Conservation (phyloP, 2,888 invertebrate species). For the Trimorus sp. region DNA sequence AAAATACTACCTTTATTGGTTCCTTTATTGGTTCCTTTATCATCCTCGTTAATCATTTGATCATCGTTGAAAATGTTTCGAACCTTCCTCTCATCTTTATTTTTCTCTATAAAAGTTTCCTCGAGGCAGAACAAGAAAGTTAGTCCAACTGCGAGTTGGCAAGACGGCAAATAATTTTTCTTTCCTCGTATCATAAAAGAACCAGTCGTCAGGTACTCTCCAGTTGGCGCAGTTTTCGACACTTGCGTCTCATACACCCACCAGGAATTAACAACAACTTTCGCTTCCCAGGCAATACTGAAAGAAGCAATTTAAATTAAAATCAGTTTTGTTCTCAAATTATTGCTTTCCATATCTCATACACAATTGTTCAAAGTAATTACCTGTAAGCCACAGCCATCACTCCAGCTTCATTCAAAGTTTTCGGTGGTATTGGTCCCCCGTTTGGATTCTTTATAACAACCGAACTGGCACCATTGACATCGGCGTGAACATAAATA, state of each 20-base stretch:
- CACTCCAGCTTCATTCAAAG: constrained; percentile 96
- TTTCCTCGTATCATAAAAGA: constrained; percentile 99
- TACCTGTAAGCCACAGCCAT: constrained; percentile 96
- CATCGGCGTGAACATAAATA: constrained; percentile 98
- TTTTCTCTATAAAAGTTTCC: constrained; percentile 92
- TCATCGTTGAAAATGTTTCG: constrained; percentile 71
- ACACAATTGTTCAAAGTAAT: not conserved
- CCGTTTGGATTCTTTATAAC: constrained; percentile 92
- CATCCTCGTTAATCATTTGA: no score
- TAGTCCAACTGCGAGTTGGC: constrained; percentile 95
- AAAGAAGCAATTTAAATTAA: no score
- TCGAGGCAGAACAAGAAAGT: constrained; percentile 96
- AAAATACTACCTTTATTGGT: no score
- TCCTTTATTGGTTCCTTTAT: not conserved
- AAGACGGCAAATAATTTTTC: constrained; percentile 97
- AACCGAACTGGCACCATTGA: constrained; percentile 95
- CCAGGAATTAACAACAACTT: constrained; percentile 97
- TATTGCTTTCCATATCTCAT: no score
- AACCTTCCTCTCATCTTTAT: constrained; percentile 89
- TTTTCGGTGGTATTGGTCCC: constrained; percentile 93
- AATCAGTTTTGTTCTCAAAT: no score
- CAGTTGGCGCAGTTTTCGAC: constrained; percentile 98
- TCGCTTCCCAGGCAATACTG: constrained; percentile 99
- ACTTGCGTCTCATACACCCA: constrained; percentile 99
- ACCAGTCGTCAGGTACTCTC: constrained; percentile 98